Conservation (phyloP, 2,797 vertebrate species). For the Cuniculus paca region DNA sequence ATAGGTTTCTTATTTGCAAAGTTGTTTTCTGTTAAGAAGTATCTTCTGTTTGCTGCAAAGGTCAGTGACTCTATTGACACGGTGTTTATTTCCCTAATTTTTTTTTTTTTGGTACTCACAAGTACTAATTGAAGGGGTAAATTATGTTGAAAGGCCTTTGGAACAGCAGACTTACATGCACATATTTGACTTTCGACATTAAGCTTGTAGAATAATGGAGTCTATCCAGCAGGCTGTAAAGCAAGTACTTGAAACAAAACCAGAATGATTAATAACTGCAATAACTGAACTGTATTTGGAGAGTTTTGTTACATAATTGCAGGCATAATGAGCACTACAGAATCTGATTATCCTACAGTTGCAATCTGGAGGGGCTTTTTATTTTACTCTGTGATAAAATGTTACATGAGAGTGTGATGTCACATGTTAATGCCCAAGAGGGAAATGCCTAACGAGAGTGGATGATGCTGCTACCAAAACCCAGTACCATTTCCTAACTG, state of each 20-base stretch:
- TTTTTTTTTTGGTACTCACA: slow-evolving; percentile 79
- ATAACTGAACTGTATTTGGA: slow-evolving; percentile 81
- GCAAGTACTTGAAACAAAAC: slow-evolving; percentile 82
- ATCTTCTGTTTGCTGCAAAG: slow-evolving; percentile 83
- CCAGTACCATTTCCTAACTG: not conserved
- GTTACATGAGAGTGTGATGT: slow-evolving; percentile 57
- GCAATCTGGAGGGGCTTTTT: slow-evolving; percentile 74
- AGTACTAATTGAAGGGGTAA: slow-evolving; percentile 80
- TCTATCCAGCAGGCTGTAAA: slow-evolving; percentile 78
- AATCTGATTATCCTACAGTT: slow-evolving; percentile 79
- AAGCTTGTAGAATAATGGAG: slow-evolving; percentile 78
- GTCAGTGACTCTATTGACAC: slow-evolving; percentile 79
- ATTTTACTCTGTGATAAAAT: slow-evolving; percentile 66
- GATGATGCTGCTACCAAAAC: slow-evolving; percentile 45
- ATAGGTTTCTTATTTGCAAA: slow-evolving; percentile 78
- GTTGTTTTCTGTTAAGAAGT: slow-evolving; percentile 82
- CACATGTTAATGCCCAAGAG: slow-evolving; percentile 41
- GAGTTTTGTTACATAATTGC: slow-evolving; percentile 81
- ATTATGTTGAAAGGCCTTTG: slow-evolving; percentile 77
- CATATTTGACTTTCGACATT: slow-evolving; percentile 79
- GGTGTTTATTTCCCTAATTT: slow-evolving; percentile 51
- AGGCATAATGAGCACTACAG: slow-evolving; percentile 74
- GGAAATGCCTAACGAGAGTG: slow-evolving; percentile 41
- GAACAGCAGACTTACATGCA: slow-evolving; percentile 74
- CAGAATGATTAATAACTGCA: slow-evolving; percentile 85